Conservation (phyloP, 2,797 vertebrate species). For the Nothura maculosa region DNA sequence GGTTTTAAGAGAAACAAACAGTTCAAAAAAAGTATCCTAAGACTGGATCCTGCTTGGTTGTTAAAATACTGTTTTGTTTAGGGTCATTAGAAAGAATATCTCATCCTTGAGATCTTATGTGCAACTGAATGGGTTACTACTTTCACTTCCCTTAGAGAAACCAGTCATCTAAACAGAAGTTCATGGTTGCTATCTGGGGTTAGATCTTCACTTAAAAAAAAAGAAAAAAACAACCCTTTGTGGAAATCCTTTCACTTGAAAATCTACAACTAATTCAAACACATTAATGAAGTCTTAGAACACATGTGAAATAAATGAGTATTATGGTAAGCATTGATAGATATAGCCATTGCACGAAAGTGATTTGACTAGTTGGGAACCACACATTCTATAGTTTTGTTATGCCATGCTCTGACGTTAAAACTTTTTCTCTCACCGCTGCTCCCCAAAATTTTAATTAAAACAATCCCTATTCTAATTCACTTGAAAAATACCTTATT, state of each 20-base stretch:
- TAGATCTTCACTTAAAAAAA: background rate
- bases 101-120: background rate
- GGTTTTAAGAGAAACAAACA: background rate
- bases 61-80: background rate
- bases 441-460: background rate
- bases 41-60: background rate
- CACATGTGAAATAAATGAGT: background rate
- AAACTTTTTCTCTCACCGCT: background rate
- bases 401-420: background rate
- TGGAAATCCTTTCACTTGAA: background rate
- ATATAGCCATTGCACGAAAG: background rate
- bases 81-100: background rate
- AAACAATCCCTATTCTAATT: background rate
- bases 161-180: background rate
- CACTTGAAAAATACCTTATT: background rate
- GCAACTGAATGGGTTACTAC: background rate
- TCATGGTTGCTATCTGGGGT: background rate
- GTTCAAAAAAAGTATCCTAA: background rate
- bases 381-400: background rate
- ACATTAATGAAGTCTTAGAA: background rate
- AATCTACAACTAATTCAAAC: background rate
- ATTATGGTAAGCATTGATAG: background rate
- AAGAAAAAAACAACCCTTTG: rapidly evolving
- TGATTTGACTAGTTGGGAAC: background rate
- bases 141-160: background rate